Evolutionary conservation across 2,113 vertebrate species (phyloP), one percentile per base, ranked within the genome.

Genomic region (Taurulus bubalis): DNA sequence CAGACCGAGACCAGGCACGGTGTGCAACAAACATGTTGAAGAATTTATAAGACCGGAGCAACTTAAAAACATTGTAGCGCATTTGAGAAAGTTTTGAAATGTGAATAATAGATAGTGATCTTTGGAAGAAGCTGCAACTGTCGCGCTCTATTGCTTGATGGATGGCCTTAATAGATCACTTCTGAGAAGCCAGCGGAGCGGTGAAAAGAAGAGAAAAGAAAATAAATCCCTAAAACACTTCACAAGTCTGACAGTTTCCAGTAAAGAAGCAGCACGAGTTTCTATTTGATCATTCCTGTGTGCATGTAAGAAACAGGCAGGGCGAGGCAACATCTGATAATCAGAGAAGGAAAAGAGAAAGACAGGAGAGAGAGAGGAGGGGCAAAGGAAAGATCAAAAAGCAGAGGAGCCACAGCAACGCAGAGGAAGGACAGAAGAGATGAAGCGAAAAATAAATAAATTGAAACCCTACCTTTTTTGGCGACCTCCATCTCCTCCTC

Each of bases 401-500:
- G 8, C 4, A 58, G 30, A 38, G 28, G 32, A 60, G 30, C 26
- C 18, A 75, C 58, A 58, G 78, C 36, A 11, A 47, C 9, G 18
- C 7, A 70, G 63, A 69, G 42, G 77, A 65, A 63, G 20, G 47
- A 68, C 49, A 11, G 26, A 72, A 45, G 51, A 60, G 26, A 72
- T 4, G 59, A 72, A 75, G 40, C 38, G 1, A 1, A 79, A 12
- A 56, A 71, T 32, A 77, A 85, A 81, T 42, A 4, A 67, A 86
- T 49, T 75, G 32, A 85, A 86, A 77, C 28, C 38, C 91, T 96
- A 99, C 98, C 98, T 97, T 99, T 98, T 95, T 99, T 99, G 92
- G 98, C 98, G 63, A 99, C 96, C 95, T 99, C 98, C 98, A 99
- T 99, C 95, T 99, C 98, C 95, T 99, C 98, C 94, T 99, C 98